phyloP scores from a whole-genome alignment of 2,113 vertebrate species.

The Lycocorax pyrrhopterus region DNA sequence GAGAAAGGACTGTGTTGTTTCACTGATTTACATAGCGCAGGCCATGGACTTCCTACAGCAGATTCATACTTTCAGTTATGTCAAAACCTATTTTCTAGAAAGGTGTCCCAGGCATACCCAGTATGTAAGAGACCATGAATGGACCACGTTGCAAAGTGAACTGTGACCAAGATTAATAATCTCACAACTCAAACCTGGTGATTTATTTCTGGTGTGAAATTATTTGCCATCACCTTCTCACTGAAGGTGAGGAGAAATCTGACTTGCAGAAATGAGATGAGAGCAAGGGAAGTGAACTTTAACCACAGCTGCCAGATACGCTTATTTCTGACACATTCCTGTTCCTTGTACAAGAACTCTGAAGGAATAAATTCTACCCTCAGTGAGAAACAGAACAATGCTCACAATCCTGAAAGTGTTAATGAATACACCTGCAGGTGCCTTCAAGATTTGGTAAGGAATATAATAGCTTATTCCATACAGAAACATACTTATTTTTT shows the following conservation, averaged over 20 bases:
- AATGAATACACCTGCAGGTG: background rate
- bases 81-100: background rate
- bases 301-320: background rate
- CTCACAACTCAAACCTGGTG: background rate
- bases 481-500: background rate
- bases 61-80: background rate
- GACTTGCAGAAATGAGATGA: background rate
- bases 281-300: background rate
- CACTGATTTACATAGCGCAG: background rate
- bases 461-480: background rate
- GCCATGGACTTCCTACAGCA: background rate
- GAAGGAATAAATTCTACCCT: background rate
- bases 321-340: background rate
- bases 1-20: background rate
- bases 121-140: background rate
- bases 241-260: background rate
- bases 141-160: background rate
- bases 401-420: background rate
- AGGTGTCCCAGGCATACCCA: background rate
- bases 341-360: rapidly evolving
- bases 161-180: background rate
- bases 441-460: background rate
- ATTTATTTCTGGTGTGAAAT: background rate
- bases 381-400: background rate
- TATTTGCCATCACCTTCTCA: background rate